These are phyloP conservation scores for Dryadula phaetusa DNA, from an alignment of 2,888 invertebrate species.

Conservation along the genomic window DNA sequence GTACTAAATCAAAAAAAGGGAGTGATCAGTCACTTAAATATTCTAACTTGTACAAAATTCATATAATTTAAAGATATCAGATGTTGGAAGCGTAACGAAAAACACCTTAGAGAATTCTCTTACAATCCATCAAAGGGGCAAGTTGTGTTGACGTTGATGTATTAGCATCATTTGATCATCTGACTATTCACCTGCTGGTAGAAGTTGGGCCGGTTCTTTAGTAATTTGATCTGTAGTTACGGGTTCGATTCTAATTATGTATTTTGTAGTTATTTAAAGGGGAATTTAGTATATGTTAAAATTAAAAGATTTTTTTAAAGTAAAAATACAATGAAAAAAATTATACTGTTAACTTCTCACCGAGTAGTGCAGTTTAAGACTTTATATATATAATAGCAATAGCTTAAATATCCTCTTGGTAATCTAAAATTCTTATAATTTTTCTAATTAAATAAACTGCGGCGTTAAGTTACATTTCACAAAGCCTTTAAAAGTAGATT, in stretches of 20 bases:
- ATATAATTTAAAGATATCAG: not conserved
- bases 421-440: too few species aligned
- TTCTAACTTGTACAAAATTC: not conserved
- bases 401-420: too few species aligned
- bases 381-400: too few species aligned
- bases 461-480: too few species aligned
- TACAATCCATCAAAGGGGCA: constrained; percentile 31
- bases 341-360: too few species aligned
- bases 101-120: constrained; percentile 17
- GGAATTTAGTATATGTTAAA: too few species aligned
- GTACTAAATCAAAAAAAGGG: not conserved
- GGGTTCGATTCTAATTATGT: constrained; percentile 2
- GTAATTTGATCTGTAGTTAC: too few species aligned
- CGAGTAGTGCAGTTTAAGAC: too few species aligned
- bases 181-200: constrained; percentile 6
- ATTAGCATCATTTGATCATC: constrained; percentile 32
- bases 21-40: not conserved
- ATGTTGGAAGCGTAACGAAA: constrained; percentile 11
- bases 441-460: not conserved
- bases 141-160: constrained; percentile 32
- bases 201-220: not conserved
- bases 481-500: too few species aligned
- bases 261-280: too few species aligned
- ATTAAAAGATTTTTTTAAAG: too few species aligned
- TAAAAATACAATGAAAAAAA: too few species aligned